phyloP scores from a whole-genome alignment of 2,113 vertebrate species.

The Eulemur macaco region DNA sequence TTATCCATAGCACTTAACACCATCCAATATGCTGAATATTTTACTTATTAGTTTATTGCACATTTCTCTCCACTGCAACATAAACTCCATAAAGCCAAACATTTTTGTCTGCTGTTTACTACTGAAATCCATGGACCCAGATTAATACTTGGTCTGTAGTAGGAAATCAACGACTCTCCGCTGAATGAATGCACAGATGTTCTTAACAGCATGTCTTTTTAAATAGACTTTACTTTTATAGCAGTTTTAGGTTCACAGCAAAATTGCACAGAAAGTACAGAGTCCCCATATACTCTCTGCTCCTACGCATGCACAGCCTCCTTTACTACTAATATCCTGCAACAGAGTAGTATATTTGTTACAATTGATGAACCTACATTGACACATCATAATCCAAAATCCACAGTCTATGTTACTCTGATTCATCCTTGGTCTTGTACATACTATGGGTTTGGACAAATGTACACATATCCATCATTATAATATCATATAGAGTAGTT shows the following conservation, averaged over 20 bases:
- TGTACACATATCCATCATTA: background rate
- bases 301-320: background rate
- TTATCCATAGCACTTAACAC: background rate
- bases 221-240: background rate
- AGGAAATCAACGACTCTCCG: background rate
- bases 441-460: background rate
- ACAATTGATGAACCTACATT: background rate
- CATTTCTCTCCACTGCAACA: background rate
- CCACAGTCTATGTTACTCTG: background rate
- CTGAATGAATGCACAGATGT: background rate
- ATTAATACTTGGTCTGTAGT: background rate
- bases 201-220: background rate
- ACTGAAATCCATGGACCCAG: background rate
- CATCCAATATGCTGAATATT: background rate
- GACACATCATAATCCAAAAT: background rate
- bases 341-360: background rate
- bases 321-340: background rate
- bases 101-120: background rate
- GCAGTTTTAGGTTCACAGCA: background rate
- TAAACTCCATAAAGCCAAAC: background rate
- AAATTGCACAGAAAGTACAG: background rate
- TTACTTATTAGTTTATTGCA: background rate
- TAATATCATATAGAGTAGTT: background rate
- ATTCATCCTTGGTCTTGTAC: background rate
- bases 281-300: background rate